These are phyloP conservation scores for Galemys pyrenaicus DNA, from an alignment of 2,113 vertebrate genomes.

Conservation along the genomic window DNA sequence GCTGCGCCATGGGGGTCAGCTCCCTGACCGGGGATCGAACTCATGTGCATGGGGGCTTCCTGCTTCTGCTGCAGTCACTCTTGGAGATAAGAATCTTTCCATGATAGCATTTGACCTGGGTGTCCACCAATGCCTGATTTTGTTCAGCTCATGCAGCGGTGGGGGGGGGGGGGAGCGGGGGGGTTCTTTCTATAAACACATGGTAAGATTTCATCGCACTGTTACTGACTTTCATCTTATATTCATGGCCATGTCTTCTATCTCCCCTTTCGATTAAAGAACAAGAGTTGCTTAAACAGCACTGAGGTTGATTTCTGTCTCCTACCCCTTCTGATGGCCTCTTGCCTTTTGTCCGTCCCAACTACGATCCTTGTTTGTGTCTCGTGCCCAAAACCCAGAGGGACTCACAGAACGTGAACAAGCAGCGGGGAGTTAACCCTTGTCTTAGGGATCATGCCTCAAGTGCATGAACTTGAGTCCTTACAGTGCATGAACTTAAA, in stretches of 20 bases:
- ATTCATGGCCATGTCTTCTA: constrained; percentile 71
- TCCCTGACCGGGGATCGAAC: too few species aligned
- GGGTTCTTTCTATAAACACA: not conserved
- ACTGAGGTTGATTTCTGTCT: constrained; percentile 40
- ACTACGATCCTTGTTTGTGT: constrained; percentile 70
- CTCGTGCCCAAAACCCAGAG: constrained; percentile 36
- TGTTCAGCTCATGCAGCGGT: not conserved
- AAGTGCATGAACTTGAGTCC: not conserved
- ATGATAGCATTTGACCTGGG: not conserved
- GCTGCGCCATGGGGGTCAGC: too few species aligned
- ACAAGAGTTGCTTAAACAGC: constrained; percentile 57
- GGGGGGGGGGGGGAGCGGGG: too few species aligned
- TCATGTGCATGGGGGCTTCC: not conserved
- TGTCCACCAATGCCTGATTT: not conserved
- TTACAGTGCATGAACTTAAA: not conserved
- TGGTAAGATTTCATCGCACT: constrained; percentile 27
- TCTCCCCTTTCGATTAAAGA: constrained; percentile 75
- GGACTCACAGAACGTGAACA: not conserved
- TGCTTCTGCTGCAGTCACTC: not conserved
- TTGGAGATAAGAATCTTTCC: not conserved
- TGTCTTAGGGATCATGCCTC: not conserved
- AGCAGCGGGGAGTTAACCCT: constrained; percentile 44
- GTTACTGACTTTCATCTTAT: constrained; percentile 71
- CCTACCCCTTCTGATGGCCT: constrained; percentile 60
- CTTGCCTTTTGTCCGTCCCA: constrained; percentile 66